Conservation (phyloP, 1,140 invertebrate species). For the Dendroctonus valens region DNA sequence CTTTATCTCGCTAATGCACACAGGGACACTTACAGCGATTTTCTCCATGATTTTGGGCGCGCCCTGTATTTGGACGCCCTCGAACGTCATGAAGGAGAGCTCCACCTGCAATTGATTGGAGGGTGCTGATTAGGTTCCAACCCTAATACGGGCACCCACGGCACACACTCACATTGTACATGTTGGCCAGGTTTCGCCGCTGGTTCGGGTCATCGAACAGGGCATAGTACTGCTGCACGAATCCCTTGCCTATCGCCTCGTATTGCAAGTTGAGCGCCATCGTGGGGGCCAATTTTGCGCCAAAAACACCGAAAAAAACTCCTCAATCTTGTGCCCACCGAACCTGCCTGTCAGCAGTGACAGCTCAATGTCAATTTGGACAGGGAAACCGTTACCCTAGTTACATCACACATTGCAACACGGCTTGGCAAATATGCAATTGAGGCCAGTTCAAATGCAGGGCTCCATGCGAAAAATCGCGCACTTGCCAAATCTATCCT, state of each 20-base stretch:
- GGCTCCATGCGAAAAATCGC: too few relatives aligned
- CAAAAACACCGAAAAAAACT: too few relatives aligned
- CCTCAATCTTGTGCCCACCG: too few relatives aligned
- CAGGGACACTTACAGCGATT: slow-evolving; percentile 70
- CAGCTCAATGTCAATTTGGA: too few relatives aligned
- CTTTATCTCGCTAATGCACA: neutral
- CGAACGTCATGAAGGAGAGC: slow-evolving; percentile 93
- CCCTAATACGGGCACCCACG: neutral
- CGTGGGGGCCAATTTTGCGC: slow-evolving; percentile 25
- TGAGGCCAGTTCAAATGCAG: too few relatives aligned
- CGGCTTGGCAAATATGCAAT: too few relatives aligned
- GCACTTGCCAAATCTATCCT: too few relatives aligned
- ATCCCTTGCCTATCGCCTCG: slow-evolving; percentile 87
- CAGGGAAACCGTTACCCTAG: too few relatives aligned
- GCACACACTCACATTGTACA: slow-evolving; percentile 89
- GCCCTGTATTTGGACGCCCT: slow-evolving; percentile 89
- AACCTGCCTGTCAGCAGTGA: too few relatives aligned
- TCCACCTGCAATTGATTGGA: slow-evolving; percentile 65
- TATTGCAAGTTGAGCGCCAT: slow-evolving; percentile 88
- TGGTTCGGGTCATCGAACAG: slow-evolving; percentile 85
- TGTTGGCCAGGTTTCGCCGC: slow-evolving; percentile 76
- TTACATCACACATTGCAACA: too few relatives aligned
- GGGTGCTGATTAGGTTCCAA: neutral
- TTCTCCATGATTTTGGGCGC: slow-evolving; percentile 92
- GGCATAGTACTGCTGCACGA: slow-evolving; percentile 90